Evolutionary conservation across 2,113 vertebrate species (phyloP), one percentile per base, ranked within the genome.

Genomic region (Gymnarchus niloticus): DNA sequence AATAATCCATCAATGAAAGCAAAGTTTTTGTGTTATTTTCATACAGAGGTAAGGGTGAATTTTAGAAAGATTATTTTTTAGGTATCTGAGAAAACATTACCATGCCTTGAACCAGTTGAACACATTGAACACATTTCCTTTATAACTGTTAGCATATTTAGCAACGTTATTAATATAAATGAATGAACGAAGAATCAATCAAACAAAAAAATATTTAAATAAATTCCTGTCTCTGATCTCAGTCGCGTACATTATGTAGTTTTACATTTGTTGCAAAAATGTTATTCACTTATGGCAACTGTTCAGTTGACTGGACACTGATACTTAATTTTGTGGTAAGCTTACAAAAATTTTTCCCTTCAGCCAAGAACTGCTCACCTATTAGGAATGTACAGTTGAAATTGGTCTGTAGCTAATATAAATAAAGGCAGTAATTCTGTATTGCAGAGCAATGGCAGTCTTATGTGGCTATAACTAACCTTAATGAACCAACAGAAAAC

Each of bases 301-400:
- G 84, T 82, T 92, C 90, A 87, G 86, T 86, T 88, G 82, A 92
- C 91, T 92, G 88, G 86, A 92, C 90, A 91, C 83, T 87, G 86
- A 90, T 91, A 82, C 84, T 87, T 90, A 88, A 87, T 88, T 90
- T 90, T 87, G 85, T 87, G 89, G 88, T 92, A 91, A 92, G 91
- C 91, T 92, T 90, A 88, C 65, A 94, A 93, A 91, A 87, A 93
- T 94, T 88, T n/a, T 6, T 73, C 44, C 69, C 83, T 76, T 21
- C 25, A 37, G 92, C 93, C 92, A 95, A 93, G 90, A 87, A 77
- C 84, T 92, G 91, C 90, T 94, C 92, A 94, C 91, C 91, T 92
- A 90, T 88, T 84, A 88, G 93, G 93, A 94, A 94, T 93, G 94
- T 93, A 94, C 92, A 94, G 93, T 94, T 92, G 84, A 92, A 91